These are phyloP conservation scores for Myopa testacea DNA, from an alignment of 2,888 invertebrate species.

Conservation along the genomic window DNA sequence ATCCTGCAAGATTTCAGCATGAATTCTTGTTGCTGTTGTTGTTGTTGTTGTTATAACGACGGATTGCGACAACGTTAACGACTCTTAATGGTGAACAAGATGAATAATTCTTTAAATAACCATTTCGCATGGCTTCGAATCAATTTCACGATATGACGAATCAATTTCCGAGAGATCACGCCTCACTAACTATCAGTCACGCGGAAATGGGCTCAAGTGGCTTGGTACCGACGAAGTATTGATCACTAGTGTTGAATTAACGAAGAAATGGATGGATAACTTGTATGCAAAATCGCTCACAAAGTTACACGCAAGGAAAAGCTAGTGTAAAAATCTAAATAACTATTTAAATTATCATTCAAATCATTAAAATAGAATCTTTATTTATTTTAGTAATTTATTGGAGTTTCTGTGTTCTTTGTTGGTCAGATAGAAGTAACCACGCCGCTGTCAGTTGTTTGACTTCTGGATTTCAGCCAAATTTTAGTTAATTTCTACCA, in stretches of 20 bases:
- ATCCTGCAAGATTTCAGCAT: no score
- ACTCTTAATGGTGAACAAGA: neutral
- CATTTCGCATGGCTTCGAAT: conserved; percentile 49
- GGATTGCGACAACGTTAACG: neutral
- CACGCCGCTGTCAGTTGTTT: no score
- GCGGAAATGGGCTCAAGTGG: neutral
- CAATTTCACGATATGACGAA: conserved; percentile 48
- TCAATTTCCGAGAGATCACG: conserved; percentile 42
- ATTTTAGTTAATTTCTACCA: neutral
- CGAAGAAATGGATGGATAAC: neutral
- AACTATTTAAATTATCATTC: no score
- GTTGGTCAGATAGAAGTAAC: no score
- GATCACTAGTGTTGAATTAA: neutral
- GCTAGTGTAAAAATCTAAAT: no score
- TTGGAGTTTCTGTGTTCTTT: no score
- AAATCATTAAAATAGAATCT: no score
- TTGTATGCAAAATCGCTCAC: no score
- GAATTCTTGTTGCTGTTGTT: neutral
- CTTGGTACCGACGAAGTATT: neutral
- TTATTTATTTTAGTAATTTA: no score
- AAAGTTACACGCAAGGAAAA: no score
- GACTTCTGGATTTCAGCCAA: no score
- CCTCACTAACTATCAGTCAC: neutral
- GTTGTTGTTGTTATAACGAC: neutral
- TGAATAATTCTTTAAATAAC: conserved; percentile 50